Percentiles rank a stretch among this genome's conserved stretches.
Conservation (phyloP, 2,888 invertebrate species). For the Acanthacorydalis orientalis region DNA sequence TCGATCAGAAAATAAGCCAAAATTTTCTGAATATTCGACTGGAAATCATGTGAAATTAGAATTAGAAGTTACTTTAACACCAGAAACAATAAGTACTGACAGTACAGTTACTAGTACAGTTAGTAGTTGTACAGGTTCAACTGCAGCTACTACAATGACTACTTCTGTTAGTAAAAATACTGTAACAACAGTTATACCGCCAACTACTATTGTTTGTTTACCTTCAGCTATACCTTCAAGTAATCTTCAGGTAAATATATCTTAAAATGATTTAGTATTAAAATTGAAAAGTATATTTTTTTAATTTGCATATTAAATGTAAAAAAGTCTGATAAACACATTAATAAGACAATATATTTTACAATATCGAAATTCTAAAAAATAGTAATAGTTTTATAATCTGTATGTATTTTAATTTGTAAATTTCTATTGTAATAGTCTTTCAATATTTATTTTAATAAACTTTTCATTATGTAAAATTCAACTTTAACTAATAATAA, state of each 20-base stretch:
- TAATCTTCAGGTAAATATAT: slow-evolving; percentile 14
- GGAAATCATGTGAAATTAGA: slow-evolving; percentile 34
- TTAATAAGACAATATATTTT: too few relatives aligned
- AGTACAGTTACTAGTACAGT: slow-evolving; percentile 35
- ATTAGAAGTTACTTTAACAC: slow-evolving; percentile 40
- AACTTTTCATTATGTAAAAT: too few relatives aligned
- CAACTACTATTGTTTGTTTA: slow-evolving; percentile 33
- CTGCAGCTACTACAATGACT: slow-evolving; percentile 15
- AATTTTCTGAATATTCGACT: slow-evolving; percentile 17
- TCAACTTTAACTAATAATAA: background rate
- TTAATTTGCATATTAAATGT: too few relatives aligned
- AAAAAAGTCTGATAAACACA: too few relatives aligned
- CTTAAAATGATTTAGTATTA: background rate
- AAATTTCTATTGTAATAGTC: too few relatives aligned
- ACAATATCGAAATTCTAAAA: too few relatives aligned
- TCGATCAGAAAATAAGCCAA: slow-evolving; percentile 11
- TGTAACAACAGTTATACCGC: slow-evolving; percentile 29
- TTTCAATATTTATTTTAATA: too few relatives aligned
- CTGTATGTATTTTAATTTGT: too few relatives aligned
- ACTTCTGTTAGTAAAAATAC: slow-evolving; percentile 21
- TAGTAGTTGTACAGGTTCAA: slow-evolving; percentile 16
- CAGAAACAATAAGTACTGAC: slow-evolving; percentile 35
- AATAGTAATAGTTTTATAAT: too few relatives aligned
- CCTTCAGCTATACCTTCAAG: slow-evolving; percentile 24
- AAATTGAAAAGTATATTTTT: too few relatives aligned